A percentile compares a stretch with the other conserved stretches of the same genome.
Evolutionary conservation across 2,888 invertebrate species (phyloP).

Genomic region (Drosophila helvetica): DNA sequence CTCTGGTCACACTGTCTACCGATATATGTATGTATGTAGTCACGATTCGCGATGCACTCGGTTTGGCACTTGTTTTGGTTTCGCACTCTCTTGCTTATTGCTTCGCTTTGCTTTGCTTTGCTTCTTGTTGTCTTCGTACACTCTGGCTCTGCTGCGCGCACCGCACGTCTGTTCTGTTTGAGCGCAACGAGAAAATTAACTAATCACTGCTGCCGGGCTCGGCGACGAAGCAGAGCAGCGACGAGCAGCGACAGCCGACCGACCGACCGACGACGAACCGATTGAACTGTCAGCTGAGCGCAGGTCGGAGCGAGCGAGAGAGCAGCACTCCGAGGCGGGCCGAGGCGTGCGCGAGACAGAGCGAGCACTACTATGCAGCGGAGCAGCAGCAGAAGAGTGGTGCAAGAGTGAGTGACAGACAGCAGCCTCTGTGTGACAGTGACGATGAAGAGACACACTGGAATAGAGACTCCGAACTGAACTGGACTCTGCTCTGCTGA

Average conservation of each 20-base stretch:
- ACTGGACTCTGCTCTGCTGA: constrained; percentile 8
- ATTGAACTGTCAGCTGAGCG: constrained; percentile 80
- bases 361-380: constrained; percentile 13
- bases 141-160: constrained; percentile 61
- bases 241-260: constrained; percentile 47
- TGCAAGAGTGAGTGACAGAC: constrained; percentile 44
- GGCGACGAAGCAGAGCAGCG: constrained; percentile 80
- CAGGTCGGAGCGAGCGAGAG: constrained; percentile 37
- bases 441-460: constrained; percentile 53
- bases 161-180: constrained; percentile 83
- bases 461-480: constrained; percentile 23
- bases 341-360: constrained; percentile 19
- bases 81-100: constrained; percentile 8
- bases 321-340: constrained; percentile 16
- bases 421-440: constrained; percentile 43
- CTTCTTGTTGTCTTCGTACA: constrained; percentile 24
- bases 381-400: background rate
- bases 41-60: too few relatives aligned
- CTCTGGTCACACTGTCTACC: background rate
- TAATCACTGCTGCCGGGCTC: constrained; percentile 83
- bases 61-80: constrained; percentile 1
- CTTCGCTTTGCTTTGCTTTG: constrained; percentile 12
- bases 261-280: constrained; percentile 44
- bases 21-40: too few relatives aligned
- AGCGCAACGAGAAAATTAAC: constrained; percentile 84